These are phyloP conservation scores for Syritta pipiens DNA, from an alignment of 2,888 invertebrate species.

Conservation along the genomic window DNA sequence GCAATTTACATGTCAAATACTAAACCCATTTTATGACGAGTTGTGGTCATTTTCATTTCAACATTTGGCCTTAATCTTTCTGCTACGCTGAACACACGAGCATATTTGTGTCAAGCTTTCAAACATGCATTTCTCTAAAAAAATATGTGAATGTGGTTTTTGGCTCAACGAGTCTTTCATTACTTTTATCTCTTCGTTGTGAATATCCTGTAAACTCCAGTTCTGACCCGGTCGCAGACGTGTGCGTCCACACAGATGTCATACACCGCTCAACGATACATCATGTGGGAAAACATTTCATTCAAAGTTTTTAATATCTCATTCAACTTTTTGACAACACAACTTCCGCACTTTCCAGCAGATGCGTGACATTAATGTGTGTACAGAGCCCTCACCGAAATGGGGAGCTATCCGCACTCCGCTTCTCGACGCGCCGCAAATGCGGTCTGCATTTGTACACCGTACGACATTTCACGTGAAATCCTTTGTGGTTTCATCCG, in stretches of 20 bases:
- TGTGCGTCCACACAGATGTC: too few relatives aligned
- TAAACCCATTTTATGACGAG: slow-evolving; percentile 18
- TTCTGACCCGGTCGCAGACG: too few relatives aligned
- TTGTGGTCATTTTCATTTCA: slow-evolving; percentile 2
- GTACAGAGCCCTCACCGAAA: not conserved
- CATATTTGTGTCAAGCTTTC: too few relatives aligned
- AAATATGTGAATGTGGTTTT: too few relatives aligned
- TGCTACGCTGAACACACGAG: too few relatives aligned
- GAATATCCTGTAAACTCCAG: too few relatives aligned
- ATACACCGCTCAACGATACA: too few relatives aligned
- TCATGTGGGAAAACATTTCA: slow-evolving; percentile 42
- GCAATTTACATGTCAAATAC: slow-evolving; percentile 28
- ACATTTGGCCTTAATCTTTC: too few relatives aligned
- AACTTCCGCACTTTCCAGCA: slow-evolving; percentile 26
- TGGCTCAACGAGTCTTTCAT: too few relatives aligned
- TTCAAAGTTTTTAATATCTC: slow-evolving; percentile 41
- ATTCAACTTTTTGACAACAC: slow-evolving; percentile 46
- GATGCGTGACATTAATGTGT: slow-evolving; percentile 17
- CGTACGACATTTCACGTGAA: slow-evolving; percentile 2
- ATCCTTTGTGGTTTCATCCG: slow-evolving; percentile 1
- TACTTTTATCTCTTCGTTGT: too few relatives aligned
- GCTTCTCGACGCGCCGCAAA: not conserved
- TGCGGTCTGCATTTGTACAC: slow-evolving; percentile 5
- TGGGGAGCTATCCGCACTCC: too few relatives aligned
- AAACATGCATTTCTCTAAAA: too few relatives aligned